phyloP scores from a whole-genome alignment of 2,888 invertebrate species.

The Sphaerophoria taeniata region DNA sequence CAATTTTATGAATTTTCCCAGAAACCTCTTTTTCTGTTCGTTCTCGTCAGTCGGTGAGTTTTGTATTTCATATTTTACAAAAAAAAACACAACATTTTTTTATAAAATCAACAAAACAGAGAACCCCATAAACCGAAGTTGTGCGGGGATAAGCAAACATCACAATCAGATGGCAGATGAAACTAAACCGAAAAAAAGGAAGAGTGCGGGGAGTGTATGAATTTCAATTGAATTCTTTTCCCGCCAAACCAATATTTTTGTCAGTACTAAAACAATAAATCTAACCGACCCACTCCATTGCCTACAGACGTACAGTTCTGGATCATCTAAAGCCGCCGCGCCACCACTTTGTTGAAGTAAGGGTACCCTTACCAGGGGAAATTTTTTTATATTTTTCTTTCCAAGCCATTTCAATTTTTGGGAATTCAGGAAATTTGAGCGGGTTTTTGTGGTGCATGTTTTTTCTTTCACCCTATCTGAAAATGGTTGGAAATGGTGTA shows the following conservation, averaged over 20 bases:
- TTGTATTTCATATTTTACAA: not conserved
- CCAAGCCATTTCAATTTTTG: conserved; percentile 59
- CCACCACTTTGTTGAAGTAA: conserved; percentile 44
- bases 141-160: not conserved
- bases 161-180: not conserved
- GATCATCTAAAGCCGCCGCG: not conserved
- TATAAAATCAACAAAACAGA: not conserved
- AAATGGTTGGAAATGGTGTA: not conserved
- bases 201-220: conserved; percentile 55
- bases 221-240: conserved; percentile 71
- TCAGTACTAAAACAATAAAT: conserved; percentile 70
- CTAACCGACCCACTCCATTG: conserved; percentile 22
- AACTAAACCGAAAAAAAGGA: conserved; percentile 8
- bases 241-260: conserved; percentile 65
- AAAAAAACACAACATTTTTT: not conserved
- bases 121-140: not conserved
- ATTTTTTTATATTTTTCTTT: conserved; percentile 36
- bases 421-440: conserved; percentile 48
- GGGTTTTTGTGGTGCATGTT: conserved; percentile 7
- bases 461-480: not conserved
- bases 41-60: conserved; percentile 35
- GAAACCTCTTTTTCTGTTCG: not conserved
- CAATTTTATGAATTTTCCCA: conserved; percentile 20
- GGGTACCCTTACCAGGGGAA: conserved; percentile 16
- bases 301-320: not conserved